phyloP scores from a whole-genome alignment of 2,797 vertebrate genomes.

The Synaphobranchus kaupii region DNA sequence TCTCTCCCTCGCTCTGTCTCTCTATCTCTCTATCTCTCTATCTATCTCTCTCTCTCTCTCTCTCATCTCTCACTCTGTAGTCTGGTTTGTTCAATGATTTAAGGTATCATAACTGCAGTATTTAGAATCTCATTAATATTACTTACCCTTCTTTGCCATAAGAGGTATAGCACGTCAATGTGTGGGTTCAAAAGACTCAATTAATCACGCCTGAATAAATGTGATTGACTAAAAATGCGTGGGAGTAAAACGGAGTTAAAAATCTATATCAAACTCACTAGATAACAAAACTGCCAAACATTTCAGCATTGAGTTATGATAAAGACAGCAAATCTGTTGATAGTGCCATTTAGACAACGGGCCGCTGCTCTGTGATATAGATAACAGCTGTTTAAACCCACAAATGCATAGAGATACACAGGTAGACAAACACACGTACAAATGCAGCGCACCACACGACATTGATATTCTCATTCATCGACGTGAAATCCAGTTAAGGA shows the following conservation, averaged over 20 bases:
- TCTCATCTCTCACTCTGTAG: conserved; percentile 64
- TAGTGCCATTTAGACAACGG: not conserved
- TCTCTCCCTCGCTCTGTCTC: conserved; percentile 31
- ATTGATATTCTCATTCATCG: not conserved
- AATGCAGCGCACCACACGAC: no score
- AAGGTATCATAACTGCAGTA: conserved; percentile 66
- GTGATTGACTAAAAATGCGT: conserved; percentile 53
- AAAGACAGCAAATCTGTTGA: not conserved
- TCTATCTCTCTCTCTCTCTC: conserved; percentile 19
- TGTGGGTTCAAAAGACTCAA: conserved; percentile 61
- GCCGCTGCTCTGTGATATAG: not conserved
- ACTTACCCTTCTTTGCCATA: conserved; percentile 55
- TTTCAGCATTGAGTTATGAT: not conserved
- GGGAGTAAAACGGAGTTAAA: conserved; percentile 41
- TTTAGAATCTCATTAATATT: conserved; percentile 59
- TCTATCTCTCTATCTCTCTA: conserved; percentile 15
- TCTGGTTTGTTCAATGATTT: conserved; percentile 70
- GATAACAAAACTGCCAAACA: not conserved
- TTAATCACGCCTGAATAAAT: conserved; percentile 56
- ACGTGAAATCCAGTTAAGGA: conserved; percentile 13
- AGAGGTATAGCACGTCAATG: conserved; percentile 65
- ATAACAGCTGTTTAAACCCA: not conserved
- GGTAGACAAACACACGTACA: not conserved
- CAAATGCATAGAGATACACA: not conserved
- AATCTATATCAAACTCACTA: not conserved